Base-by-base conservation (phyloP, 2,888 invertebrate genomes). In the Drosophila melanocephala region DNA sequence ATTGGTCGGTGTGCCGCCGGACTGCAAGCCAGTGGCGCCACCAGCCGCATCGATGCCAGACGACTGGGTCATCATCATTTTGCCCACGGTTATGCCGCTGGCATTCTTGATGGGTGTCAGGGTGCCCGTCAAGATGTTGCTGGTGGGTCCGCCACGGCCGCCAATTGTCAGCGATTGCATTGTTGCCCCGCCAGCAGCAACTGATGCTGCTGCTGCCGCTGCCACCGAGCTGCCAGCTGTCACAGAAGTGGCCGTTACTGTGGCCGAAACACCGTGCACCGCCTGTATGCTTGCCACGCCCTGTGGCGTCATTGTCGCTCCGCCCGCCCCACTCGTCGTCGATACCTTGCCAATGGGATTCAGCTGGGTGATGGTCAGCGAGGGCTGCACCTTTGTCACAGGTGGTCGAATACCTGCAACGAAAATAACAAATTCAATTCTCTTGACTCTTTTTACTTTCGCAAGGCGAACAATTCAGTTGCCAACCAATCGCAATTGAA, bases 361-460 rank as follows among this genome's bases (percentile, higher is more conserved):
- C 22, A 93, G 69, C 56, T 93, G 93, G 0, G 94, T 94, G 4
- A 94, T 94, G 1, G 94, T 94, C 42, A 94, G 75, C 22, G 93
- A 93, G 0, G 94, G 93, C 77, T 93, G 93, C 7, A 92, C 92
- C 79, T 94, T 94, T n/a, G 93, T 92, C 4, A 92, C 91, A 4
- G 93, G 92, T 3, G 93, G 92, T 50, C 93, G 91, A 50, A 93
- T 87, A 19, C 91, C 93, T 92, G 66, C 28, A 77, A 28, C 0
- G 10, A 0, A 32, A 9, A 30, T 28, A 19, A 72, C 16, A 0
- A n/a, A 5, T 33, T 32, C 19, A 12, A 26, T 39, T 26, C 9
- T 37, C 22, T 10, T 47, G 2, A 47, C 47, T 5, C 9, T 9
- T 47, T 44, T 22, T 22, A 12, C 12, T 5, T 22, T 44, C 22